Conservation (phyloP, 2,888 invertebrate genomes). For the Caenorhabditis becei region DNA sequence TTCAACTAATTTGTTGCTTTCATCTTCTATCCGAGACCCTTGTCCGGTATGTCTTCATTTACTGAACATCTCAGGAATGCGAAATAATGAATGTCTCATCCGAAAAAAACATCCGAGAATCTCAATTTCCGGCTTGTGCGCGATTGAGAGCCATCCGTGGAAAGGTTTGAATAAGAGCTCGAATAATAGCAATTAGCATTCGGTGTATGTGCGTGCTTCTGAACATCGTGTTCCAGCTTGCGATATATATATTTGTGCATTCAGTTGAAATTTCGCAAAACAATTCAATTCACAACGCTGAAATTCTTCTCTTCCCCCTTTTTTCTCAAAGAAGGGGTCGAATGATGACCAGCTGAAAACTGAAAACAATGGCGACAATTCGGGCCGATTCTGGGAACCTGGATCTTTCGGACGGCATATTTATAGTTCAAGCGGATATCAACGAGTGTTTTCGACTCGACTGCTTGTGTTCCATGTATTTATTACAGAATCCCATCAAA, state of each 20-base stretch:
- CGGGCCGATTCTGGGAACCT: not conserved
- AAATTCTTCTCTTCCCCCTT: not conserved
- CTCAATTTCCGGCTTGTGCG: slow-evolving; percentile 45
- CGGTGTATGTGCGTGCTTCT: slow-evolving; percentile 42
- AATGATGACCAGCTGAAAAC: not conserved
- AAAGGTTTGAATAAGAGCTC: slow-evolving; percentile 34
- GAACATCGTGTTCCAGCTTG: slow-evolving; percentile 9
- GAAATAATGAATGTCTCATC: slow-evolving; percentile 59
- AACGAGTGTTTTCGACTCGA: slow-evolving; percentile 28
- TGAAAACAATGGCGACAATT: too few relatives aligned
- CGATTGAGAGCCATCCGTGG: slow-evolving; percentile 7
- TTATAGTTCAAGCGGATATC: slow-evolving; percentile 6
- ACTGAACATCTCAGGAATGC: slow-evolving; percentile 25
- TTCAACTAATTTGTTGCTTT: not conserved
- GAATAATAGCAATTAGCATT: slow-evolving; percentile 61
- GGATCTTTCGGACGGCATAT: not conserved
- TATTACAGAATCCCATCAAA: slow-evolving; percentile 53
- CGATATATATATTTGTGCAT: slow-evolving; percentile 32
- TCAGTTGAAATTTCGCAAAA: slow-evolving; percentile 46
- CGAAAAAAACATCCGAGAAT: slow-evolving; percentile 53
- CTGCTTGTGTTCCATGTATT: slow-evolving; percentile 10
- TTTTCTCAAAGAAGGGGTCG: not conserved
- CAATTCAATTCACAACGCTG: slow-evolving; percentile 27
- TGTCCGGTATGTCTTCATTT: not conserved
- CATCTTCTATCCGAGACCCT: not conserved